Evolutionary conservation across 1,140 invertebrate species (phyloP), one percentile per base, ranked within the genome.

Genomic region (Eumeta japonica): DNA sequence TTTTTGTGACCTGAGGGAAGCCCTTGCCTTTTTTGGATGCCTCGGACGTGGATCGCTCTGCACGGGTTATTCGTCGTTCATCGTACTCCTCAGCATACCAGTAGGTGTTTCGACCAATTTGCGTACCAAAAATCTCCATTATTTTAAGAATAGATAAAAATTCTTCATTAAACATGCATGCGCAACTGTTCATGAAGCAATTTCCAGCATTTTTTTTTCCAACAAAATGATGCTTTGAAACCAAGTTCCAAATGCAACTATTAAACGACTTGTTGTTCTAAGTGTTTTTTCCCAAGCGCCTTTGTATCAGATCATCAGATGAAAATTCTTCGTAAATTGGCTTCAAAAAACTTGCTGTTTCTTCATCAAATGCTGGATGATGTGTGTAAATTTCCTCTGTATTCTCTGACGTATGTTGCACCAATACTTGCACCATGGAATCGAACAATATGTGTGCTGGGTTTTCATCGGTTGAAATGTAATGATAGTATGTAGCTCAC

Each of bases 401-500:
- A 17, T 19, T 15, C 29, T 15, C 18, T 31, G 46, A 35, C 43
- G 28, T 27, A 31, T 43, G 43, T 33, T 41, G 15, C 32, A 43
- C n/a, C n/a, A 46, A 39, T 40, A 55, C 20, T 36, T 39, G 28
- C 51, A 60, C 53, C 55, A 61, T 13, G 29, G 39, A 29, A 19
- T 16, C 33, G 53, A 47, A 36, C 55, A 58, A 33, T 49, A 43
- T 14, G 34, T 20, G 37, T 59, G 55, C 17, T 42, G 27, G 7
- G 54, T 55, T 41, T 28, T 51, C 38, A 35, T 62, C 49, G 30
- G 56, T 58, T 16, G 55, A 68, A 24, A 41, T 41, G 12, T 54
- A 46, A 36, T 67, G 58, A 44, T 54, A 50, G 42, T 35, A 60
- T 14, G 50, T 55, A 35, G 52, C 50, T 55, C 48, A 57, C 12